phyloP scores from a whole-genome alignment of 1,140 invertebrate genomes.

The Drosophila murphyi region DNA sequence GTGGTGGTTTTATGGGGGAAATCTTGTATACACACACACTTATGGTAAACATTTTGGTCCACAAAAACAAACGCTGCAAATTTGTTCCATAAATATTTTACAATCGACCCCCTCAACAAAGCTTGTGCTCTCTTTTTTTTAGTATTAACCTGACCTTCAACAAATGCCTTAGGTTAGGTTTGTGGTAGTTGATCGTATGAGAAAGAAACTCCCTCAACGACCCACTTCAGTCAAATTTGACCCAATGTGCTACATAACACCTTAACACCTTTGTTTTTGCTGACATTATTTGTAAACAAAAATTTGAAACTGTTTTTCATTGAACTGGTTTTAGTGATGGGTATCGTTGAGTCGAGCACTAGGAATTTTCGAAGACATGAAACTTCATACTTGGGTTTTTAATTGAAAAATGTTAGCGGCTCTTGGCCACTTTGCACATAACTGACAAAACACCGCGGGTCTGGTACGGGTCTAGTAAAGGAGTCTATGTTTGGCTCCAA shows the following conservation, averaged over 20 bases:
- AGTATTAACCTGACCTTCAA: no score
- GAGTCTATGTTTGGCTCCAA: conserved; percentile 31
- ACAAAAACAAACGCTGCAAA: neutral
- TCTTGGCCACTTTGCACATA: conserved; percentile 78
- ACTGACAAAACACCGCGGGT: conserved; percentile 81
- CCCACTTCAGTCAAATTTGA: neutral
- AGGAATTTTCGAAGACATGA: conserved; percentile 8
- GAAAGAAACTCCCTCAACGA: neutral
- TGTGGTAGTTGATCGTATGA: neutral
- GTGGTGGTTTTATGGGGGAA: neutral
- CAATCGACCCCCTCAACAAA: neutral
- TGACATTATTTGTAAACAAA: no score
- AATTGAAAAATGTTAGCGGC: conserved; percentile 82
- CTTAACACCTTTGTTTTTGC: no score
- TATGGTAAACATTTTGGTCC: neutral
- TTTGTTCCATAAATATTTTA: neutral
- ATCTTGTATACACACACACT: neutral
- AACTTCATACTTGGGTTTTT: conserved; percentile 60
- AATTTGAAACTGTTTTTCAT: no score
- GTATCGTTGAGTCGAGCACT: conserved; percentile 50
- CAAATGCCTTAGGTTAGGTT: no score
- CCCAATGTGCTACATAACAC: neutral
- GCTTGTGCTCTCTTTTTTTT: neutral
- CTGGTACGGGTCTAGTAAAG: conserved; percentile 47
- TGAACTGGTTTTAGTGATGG: neutral